phyloP scores from a whole-genome alignment of 2,888 invertebrate species.

The Axea sp. region DNA sequence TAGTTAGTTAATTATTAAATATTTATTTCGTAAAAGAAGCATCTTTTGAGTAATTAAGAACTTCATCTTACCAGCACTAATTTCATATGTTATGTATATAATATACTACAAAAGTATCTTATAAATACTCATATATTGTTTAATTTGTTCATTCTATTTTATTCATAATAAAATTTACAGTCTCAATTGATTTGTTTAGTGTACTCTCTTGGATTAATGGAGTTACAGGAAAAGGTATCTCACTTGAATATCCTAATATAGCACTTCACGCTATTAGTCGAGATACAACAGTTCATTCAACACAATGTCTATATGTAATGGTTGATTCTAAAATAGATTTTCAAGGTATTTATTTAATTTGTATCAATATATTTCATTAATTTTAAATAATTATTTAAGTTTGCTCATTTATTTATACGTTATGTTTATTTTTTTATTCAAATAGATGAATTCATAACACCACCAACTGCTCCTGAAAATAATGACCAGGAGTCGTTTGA shows the following conservation, averaged over 20 bases:
- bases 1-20: no score
- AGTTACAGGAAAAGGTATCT: slow-evolving; percentile 83
- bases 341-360: slow-evolving; percentile 77
- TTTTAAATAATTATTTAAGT: neutral
- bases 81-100: no score
- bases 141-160: no score
- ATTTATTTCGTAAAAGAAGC: no score
- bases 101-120: no score
- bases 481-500: slow-evolving; percentile 78
- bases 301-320: slow-evolving; percentile 87
- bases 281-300: slow-evolving; percentile 83
- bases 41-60: no score
- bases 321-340: slow-evolving; percentile 84
- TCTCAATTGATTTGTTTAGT: slow-evolving; percentile 73
- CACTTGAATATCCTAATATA: slow-evolving; percentile 86
- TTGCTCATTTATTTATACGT: neutral
- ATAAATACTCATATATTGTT: no score
- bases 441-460: slow-evolving; percentile 66
- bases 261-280: slow-evolving; percentile 88
- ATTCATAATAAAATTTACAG: neutral
- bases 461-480: slow-evolving; percentile 65
- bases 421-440: slow-evolving; percentile 1
- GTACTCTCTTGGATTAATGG: slow-evolving; percentile 83
- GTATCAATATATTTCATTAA: slow-evolving; percentile 7
- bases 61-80: no score